phyloP scores from a whole-genome alignment of 2,888 invertebrate genomes.

The Sesia bembeciformis region DNA sequence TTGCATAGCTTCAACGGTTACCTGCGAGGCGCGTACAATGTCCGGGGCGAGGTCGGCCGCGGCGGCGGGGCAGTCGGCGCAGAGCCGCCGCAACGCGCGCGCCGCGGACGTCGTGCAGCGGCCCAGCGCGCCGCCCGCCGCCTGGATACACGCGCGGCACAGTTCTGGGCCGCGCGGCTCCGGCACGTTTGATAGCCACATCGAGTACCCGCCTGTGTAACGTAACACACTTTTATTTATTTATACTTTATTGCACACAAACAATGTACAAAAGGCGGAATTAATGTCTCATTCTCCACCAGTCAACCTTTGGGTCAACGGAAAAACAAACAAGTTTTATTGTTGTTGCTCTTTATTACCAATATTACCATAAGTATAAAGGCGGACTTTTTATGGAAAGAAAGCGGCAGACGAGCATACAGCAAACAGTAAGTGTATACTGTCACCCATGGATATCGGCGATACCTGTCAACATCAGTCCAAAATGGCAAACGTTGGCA shows the following conservation, averaged over 20 bases:
- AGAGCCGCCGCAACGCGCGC: conserved; percentile 90
- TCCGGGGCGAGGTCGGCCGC: conserved; percentile 85
- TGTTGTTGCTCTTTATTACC: not conserved
- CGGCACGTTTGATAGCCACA: conserved; percentile 77
- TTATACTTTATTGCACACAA: too few relatives aligned
- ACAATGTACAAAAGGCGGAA: too few relatives aligned
- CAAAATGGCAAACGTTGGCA: too few relatives aligned
- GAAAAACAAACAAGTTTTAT: not conserved
- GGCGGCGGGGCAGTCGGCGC: conserved; percentile 84
- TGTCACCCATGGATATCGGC: too few relatives aligned
- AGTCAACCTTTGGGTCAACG: too few relatives aligned
- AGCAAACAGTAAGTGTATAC: too few relatives aligned
- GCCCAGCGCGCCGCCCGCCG: conserved; percentile 60
- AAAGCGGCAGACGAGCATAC: too few relatives aligned
- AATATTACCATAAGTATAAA: too few relatives aligned
- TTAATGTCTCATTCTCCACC: too few relatives aligned
- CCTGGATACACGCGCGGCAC: conserved; percentile 40
- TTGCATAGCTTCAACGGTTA: conserved; percentile 13
- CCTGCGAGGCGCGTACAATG: conserved; percentile 81
- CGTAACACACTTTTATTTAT: too few relatives aligned
- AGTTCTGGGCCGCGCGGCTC: conserved; percentile 23
- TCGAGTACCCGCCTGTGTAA: conserved; percentile 82
- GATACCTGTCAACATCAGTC: too few relatives aligned
- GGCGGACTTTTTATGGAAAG: too few relatives aligned
- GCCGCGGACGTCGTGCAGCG: conserved; percentile 86